Percentiles rank a stretch among this genome's conserved stretches.
Evolutionary conservation across 2,113 vertebrate genomes (phyloP).

Genomic region (Amphilophus citrinellus): DNA sequence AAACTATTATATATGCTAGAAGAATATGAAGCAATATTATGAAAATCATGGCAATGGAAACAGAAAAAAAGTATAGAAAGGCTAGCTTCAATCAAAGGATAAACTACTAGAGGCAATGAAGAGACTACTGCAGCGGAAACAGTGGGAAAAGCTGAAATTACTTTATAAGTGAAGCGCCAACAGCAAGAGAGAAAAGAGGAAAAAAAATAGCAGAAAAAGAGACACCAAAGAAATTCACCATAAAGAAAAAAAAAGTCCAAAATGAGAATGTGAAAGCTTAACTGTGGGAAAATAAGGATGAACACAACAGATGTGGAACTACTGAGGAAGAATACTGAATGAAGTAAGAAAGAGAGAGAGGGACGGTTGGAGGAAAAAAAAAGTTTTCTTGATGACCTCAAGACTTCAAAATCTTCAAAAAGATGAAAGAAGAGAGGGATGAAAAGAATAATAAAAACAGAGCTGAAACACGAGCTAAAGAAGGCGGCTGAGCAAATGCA

Average conservation of each 20-base stretch:
- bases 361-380: slow-evolving; percentile 15
- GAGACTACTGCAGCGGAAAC: slow-evolving; percentile 19
- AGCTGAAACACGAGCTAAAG: slow-evolving; percentile 46
- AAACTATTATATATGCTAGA: not conserved
- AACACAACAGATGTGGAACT: slow-evolving; percentile 2
- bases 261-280: slow-evolving; percentile 31
- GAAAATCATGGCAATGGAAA: not conserved
- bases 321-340: slow-evolving; percentile 26
- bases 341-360: not conserved
- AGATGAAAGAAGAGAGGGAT: slow-evolving; percentile 71
- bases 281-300: slow-evolving; percentile 19
- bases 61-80: not conserved
- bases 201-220: slow-evolving; percentile 11
- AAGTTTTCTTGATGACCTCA: slow-evolving; percentile 67
- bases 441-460: slow-evolving; percentile 69
- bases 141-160: slow-evolving; percentile 28
- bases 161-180: slow-evolving; percentile 9
- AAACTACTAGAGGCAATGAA: slow-evolving; percentile 26
- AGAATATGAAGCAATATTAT: not conserved
- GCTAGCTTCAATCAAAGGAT: slow-evolving; percentile 24
- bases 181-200: slow-evolving; percentile 10
- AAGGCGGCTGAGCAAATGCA: slow-evolving; percentile 44
- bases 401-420: slow-evolving; percentile 57
- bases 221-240: slow-evolving; percentile 18
- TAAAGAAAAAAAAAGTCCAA: slow-evolving; percentile 18